Evolutionary conservation across 2,888 invertebrate species (phyloP).

Genomic region (Mythimna ferrago): DNA sequence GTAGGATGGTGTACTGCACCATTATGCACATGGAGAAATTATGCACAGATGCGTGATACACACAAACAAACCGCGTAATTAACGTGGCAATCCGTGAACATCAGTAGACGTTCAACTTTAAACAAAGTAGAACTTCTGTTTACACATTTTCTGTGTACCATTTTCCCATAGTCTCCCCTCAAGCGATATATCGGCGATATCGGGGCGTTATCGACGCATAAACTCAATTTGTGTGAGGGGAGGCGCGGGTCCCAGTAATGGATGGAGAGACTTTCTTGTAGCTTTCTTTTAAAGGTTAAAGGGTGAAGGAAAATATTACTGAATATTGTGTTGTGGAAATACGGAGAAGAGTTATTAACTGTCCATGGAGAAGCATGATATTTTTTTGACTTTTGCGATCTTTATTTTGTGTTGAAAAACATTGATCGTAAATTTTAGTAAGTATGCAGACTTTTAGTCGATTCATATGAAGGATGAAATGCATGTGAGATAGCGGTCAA

Average conservation of each 20-base stretch:
- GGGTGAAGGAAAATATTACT: constrained; percentile 15
- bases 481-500: no score
- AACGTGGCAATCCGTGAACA: no score
- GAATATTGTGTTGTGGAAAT: neutral
- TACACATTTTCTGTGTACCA: neutral
- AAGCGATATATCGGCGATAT: constrained; percentile 53
- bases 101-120: no score
- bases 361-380: neutral
- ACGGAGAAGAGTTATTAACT: neutral
- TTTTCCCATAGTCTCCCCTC: constrained; percentile 16
- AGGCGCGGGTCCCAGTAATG: constrained; percentile 44
- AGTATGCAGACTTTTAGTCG: no score
- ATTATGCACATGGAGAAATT: no score
- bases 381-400: neutral
- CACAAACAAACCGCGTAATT: neutral
- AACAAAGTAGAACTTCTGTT: neutral
- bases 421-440: no score
- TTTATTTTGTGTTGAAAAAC: neutral
- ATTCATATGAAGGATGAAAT: no score
- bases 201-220: constrained; percentile 57
- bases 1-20: no score
- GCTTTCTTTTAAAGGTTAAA: constrained; percentile 40
- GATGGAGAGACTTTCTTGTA: constrained; percentile 41
- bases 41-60: neutral
- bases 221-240: constrained; percentile 59